Conservation (phyloP, 2,888 invertebrate species). For the Aplocera efformata region DNA sequence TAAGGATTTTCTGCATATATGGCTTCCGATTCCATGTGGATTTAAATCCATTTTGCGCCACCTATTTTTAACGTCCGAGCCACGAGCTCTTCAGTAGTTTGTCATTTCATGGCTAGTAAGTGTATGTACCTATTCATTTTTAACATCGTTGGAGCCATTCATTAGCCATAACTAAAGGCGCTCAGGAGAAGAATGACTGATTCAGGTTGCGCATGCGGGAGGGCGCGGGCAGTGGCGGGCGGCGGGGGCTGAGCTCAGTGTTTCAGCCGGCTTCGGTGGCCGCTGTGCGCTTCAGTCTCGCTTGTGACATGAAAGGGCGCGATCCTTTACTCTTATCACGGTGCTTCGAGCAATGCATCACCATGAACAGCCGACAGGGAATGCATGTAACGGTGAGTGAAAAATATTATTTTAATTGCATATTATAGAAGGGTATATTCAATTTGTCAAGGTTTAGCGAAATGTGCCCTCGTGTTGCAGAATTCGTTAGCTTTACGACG, state of each 20-base stretch:
- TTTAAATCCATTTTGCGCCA: constrained; percentile 5
- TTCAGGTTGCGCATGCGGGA: constrained; percentile 57
- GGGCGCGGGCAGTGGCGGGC: constrained; percentile 37
- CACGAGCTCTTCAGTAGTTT: not conserved
- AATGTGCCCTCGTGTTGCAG: constrained; percentile 14
- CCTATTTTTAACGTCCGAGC: no score
- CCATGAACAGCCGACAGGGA: constrained; percentile 83
- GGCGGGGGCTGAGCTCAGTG: constrained; percentile 48
- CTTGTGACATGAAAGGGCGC: constrained; percentile 81
- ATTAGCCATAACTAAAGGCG: constrained; percentile 15
- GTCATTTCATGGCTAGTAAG: constrained; percentile 1
- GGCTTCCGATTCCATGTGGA: constrained; percentile 7
- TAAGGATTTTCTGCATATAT: constrained; percentile 6
- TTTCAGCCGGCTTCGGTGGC: constrained; percentile 63
- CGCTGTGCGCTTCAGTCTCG: constrained; percentile 68
- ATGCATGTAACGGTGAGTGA: constrained; percentile 77
- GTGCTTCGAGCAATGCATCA: constrained; percentile 86
- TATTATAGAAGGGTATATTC: no score
- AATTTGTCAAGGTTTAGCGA: constrained; percentile 4
- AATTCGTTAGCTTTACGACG: constrained; percentile 6
- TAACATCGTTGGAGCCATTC: constrained; percentile 23
- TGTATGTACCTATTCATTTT: constrained; percentile 4
- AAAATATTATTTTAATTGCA: constrained; percentile 24
- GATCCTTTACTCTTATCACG: constrained; percentile 76
- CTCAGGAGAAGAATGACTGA: constrained; percentile 17